Base-by-base conservation (phyloP, 2,113 vertebrate genomes). In the Thymallus thymallus region DNA sequence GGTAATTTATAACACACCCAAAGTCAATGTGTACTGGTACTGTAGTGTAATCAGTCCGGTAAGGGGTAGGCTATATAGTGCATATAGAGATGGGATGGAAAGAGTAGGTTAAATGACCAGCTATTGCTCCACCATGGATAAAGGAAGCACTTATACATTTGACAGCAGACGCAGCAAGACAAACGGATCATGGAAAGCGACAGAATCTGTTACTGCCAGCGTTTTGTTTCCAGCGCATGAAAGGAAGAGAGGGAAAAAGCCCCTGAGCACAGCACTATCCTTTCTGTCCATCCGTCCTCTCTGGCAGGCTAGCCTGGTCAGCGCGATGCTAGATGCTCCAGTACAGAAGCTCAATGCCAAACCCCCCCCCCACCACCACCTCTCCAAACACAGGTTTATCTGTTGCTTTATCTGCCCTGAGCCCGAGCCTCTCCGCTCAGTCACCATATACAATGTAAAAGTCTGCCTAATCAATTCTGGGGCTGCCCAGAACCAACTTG, bases 401-500 rank as follows among this genome's bases (percentile, higher is more conserved):
- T 82, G 91, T 71, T 23, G 87, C 89, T 91, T 93, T 91, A 90
- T 88, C 80, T 68, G 45, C 73, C 81, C 81, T 88, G 79, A 90
- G 85, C 80, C 81, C 88, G 77, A 90, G 85, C 87, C 84, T 73
- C 66, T 83, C 71, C 72, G 82, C 76, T 72, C 76, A 48, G 73
- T 80, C 77, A 82, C 71, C 73, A 32, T 68, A 77, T 79, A 92
- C 90, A 93, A 92, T 89, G 87, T 82, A 91, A 92, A 91, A 79
- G 81, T 90, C 89, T 87, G 86, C 73, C 88, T 92, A 93, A 93
- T 93, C 91, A 93, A 41, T 92, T 93, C 86, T 89, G 81, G 68
- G 73, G 80, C 85, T 51, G 29, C 75, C 79, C 72, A 64, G 68
- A 82, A 79, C 71, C 79, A 69, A 78, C 86, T 84, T 81, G 12